These are phyloP conservation scores for Brenthis ino DNA, from an alignment of 2,888 invertebrate species.

Conservation along the genomic window DNA sequence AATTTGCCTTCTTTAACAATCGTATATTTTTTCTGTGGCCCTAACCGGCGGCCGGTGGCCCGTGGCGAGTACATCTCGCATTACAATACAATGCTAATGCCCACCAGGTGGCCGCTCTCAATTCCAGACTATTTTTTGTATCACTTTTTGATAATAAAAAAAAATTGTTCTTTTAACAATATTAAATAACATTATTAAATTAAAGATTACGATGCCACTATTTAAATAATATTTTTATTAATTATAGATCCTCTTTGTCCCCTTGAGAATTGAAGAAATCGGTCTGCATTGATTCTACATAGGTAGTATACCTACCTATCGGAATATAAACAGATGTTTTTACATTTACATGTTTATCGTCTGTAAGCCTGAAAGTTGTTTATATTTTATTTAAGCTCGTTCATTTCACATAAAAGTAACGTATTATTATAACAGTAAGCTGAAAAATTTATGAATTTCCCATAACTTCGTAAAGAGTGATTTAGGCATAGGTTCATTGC, in stretches of 20 bases:
- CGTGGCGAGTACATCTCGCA: conserved; percentile 40
- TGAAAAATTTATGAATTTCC: not conserved
- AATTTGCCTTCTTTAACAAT: conserved; percentile 52
- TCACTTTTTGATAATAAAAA: not conserved
- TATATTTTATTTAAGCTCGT: no score
- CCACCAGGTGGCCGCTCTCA: conserved; percentile 46
- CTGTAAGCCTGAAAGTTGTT: no score
- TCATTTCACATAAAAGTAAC: not conserved
- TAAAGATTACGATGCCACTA: no score
- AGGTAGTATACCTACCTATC: no score
- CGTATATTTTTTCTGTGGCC: conserved; percentile 36
- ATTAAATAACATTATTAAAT: not conserved
- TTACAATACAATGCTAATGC: conserved; percentile 49
- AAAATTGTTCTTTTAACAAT: not conserved
- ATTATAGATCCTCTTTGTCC: no score
- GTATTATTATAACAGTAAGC: not conserved
- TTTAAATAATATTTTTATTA: no score
- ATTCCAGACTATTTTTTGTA: conserved; percentile 19
- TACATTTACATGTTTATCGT: no score
- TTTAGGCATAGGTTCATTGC: no score
- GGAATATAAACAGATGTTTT: no score
- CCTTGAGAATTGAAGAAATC: no score
- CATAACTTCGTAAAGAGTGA: not conserved
- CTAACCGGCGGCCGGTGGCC: conserved; percentile 33
- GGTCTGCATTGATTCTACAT: no score